Base-by-base conservation (phyloP, 2,888 invertebrate species). In the Acanthopleura granulata region DNA sequence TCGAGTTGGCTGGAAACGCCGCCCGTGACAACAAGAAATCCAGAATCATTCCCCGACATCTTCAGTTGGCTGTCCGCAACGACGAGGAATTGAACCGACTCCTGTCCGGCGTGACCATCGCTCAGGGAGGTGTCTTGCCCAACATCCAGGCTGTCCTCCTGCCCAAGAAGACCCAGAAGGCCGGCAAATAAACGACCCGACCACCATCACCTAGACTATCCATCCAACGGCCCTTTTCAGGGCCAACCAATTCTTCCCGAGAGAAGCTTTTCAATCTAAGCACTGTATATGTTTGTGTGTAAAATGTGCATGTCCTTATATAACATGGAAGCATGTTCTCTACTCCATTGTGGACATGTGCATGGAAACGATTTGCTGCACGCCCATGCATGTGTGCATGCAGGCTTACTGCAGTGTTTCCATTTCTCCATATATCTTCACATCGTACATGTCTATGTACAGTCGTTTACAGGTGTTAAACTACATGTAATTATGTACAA, bases 111-210 rank as follows among this genome's bases (percentile, higher is more conserved):
- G 95, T 95, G 0, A 95, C 95, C 30, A 95, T 96, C 86, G 94
- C 95, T 40, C 94, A 95, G 90, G 95, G 95, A 76, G 96, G 95
- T 82, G 95, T 96, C 0, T 89, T 96, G 86, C 95, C 95, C 0
- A 94, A 94, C 85, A 95, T 95, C 81, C 94, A 94, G 84, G 92
- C 94, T 9, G 93, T 94, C n/a, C 91, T 95, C 0, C 87, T 95
- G 77, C 95, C 95, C 74, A 95, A 94, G 92, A 93, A 94, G 91
- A 93, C 94, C 25, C 66, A 74, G 69, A 74, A 73, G 57, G 61
- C 61, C 61, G 25, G 25, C n/a, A 61, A 61, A 40, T 40, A 40
- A 40, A 9, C 40, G 40, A 3, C 40, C 40, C 3, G 40, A 40
- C 0, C 49, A 25, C n/a, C n/a, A 22, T 11, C 11, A 11, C 11